Conservation (phyloP, 2,888 invertebrate species). For the Salpingus planirostris region DNA sequence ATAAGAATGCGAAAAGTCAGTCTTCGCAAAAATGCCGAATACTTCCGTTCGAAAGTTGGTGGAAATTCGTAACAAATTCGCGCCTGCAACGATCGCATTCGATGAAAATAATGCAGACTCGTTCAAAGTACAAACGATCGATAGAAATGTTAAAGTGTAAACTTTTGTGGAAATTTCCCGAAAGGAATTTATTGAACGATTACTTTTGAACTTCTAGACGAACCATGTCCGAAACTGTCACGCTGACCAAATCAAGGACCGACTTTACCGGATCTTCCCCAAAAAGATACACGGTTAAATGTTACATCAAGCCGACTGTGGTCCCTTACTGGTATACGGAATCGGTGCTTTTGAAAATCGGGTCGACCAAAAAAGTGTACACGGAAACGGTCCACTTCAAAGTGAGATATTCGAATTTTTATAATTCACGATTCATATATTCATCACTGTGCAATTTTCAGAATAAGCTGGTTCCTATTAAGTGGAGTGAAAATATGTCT, state of each 20-base stretch:
- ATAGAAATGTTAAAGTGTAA: conserved; percentile 26
- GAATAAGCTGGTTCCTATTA: conserved; percentile 20
- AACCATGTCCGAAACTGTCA: conserved; percentile 12
- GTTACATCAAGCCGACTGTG: conserved; percentile 31
- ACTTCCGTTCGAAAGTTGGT: conserved; percentile 7
- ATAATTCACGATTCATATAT: too few species aligned
- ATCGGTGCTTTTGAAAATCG: conserved; percentile 26
- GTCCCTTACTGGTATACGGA: conserved; percentile 36
- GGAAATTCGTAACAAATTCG: conserved; percentile 23
- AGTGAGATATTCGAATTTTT: too few species aligned
- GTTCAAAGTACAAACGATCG: conserved; percentile 18
- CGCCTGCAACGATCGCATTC: conserved; percentile 27
- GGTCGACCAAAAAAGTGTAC: conserved; percentile 21
- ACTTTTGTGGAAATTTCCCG: conserved; percentile 8
- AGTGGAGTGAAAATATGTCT: conserved; percentile 25
- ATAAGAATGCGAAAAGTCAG: too few species aligned
- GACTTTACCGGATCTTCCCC: conserved; percentile 22
- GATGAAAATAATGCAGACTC: conserved; percentile 17
- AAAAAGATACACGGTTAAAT: conserved; percentile 21
- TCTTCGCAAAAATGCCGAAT: not conserved
- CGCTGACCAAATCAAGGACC: conserved; percentile 19
- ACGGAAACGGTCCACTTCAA: conserved; percentile 24
- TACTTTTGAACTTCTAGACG: conserved; percentile 13
- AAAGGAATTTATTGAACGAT: conserved; percentile 4
- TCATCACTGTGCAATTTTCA: too few species aligned